Conservation (phyloP, 2,113 vertebrate species). For the Pangasianodon hypophthalmus region DNA sequence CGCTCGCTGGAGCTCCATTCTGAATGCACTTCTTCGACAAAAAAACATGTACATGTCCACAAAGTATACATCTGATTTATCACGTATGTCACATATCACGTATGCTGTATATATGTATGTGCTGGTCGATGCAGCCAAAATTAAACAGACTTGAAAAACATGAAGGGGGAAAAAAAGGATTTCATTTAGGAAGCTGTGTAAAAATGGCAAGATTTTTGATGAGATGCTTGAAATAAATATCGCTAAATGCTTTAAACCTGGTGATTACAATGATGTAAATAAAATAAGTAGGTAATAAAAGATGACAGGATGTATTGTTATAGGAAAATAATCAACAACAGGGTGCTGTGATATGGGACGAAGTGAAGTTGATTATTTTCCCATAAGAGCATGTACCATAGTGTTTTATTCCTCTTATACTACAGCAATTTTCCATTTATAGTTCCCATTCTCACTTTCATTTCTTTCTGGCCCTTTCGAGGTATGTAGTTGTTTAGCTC, state of each 20-base stretch:
- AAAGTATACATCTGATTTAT: not conserved
- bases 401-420: too few species aligned
- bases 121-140: not conserved
- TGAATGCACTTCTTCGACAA: not conserved
- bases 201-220: not conserved
- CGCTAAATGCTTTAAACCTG: not conserved
- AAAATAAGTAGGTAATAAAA: too few species aligned
- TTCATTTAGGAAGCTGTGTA: not conserved
- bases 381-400: not conserved
- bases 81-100: not conserved
- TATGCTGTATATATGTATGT: not conserved
- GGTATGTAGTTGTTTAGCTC: too few species aligned
- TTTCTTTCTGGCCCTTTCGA: too few species aligned
- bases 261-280: too few species aligned
- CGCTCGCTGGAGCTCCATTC: slow-evolving; percentile 29
- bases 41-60: not conserved
- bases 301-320: not conserved
- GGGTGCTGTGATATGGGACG: not conserved
- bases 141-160: not conserved
- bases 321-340: not conserved
- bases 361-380: not conserved
- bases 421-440: too few species aligned
- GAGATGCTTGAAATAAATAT: not conserved
- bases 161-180: not conserved
- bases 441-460: too few species aligned